These are phyloP conservation scores for Enhydra lutris DNA, from an alignment of 2,113 vertebrate species.

Conservation along the genomic window DNA sequence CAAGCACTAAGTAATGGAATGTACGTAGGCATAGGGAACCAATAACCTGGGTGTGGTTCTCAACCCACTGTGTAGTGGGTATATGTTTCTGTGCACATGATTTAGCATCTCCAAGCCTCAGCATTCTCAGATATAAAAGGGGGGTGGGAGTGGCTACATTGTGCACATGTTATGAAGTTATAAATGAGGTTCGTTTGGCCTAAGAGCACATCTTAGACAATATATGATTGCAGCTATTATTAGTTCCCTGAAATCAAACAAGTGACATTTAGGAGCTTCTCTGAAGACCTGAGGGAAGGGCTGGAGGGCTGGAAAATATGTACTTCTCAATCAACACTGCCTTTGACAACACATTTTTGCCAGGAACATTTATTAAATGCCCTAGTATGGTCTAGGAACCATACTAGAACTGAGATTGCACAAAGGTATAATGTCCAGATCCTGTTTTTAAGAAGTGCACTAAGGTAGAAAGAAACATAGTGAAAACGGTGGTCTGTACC, in stretches of 20 bases:
- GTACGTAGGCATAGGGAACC: accelerated
- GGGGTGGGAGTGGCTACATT: background rate
- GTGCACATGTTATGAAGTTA: background rate
- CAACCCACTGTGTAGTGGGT: accelerated
- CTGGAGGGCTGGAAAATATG: background rate
- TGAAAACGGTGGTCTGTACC: background rate
- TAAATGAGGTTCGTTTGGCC: background rate
- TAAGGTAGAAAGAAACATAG: background rate
- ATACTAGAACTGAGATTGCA: background rate
- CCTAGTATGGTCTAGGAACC: background rate
- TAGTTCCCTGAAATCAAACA: background rate
- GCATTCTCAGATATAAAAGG: background rate
- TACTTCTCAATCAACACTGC: background rate
- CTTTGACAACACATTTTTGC: accelerated
- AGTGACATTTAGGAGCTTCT: background rate
- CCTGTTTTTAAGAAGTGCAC: background rate
- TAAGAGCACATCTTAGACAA: background rate
- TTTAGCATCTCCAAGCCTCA: background rate
- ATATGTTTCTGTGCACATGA: accelerated
- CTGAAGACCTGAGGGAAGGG: background rate
- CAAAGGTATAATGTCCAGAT: background rate
- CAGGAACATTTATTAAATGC: background rate
- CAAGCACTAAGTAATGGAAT: background rate
- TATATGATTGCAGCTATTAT: background rate
- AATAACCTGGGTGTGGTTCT: background rate